Evolutionary conservation across 2,797 vertebrate genomes (phyloP).

Genomic region (Tokudaia tokunoshimensis): DNA sequence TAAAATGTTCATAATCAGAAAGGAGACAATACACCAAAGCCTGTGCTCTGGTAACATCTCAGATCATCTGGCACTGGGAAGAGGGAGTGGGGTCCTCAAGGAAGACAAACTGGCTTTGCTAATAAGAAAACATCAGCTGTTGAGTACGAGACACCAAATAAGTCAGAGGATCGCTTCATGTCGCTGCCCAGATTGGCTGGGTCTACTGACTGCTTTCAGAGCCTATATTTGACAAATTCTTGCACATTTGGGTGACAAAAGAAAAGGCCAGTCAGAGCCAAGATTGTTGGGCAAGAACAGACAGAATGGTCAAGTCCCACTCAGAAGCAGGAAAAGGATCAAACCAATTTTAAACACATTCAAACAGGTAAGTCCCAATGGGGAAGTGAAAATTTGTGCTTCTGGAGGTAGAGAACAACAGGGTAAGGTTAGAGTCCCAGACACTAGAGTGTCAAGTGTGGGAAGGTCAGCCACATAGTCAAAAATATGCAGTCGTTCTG

Average conservation of each 20-base stretch:
- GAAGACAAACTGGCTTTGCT: neutral
- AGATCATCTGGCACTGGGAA: neutral
- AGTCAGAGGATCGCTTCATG: no score
- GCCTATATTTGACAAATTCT: neutral
- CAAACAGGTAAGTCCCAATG: neutral
- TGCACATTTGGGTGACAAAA: neutral
- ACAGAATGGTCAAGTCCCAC: neutral
- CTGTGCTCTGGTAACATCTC: neutral
- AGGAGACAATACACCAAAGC: neutral
- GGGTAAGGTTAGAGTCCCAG: neutral
- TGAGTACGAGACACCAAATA: neutral
- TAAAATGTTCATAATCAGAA: neutral
- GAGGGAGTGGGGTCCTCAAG: fast-evolving
- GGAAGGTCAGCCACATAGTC: neutral
- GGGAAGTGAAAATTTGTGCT: neutral
- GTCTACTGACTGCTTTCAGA: neutral
- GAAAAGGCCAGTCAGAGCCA: neutral
- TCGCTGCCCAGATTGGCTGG: neutral
- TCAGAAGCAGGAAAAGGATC: neutral
- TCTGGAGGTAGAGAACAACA: neutral
- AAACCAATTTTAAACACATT: neutral
- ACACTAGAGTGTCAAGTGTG: neutral
- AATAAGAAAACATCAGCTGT: neutral
- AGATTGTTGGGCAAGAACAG: neutral
- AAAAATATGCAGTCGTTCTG: fast-evolving